Evolutionary conservation across 1,140 invertebrate species (phyloP).

Genomic region (Saccostrea cuccullata): DNA sequence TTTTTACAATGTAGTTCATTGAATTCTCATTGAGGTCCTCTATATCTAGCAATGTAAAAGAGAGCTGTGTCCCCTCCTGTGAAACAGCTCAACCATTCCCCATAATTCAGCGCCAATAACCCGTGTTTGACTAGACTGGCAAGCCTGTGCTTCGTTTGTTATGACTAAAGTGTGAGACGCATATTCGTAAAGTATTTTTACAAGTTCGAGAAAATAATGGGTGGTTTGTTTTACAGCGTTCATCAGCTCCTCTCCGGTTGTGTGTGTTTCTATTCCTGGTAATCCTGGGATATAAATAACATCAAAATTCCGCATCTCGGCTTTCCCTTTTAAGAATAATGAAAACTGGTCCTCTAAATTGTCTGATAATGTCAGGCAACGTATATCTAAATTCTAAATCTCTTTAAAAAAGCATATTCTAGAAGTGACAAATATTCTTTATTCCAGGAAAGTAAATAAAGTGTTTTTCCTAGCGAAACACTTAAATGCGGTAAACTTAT

Average conservation of each 20-base stretch:
- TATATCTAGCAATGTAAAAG: background rate
- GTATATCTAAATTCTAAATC: background rate
- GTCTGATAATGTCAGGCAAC: background rate
- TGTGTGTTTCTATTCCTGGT: background rate
- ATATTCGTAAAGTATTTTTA: background rate
- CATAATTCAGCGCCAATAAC: constrained; percentile 48
- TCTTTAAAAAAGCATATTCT: background rate
- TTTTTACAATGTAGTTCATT: background rate
- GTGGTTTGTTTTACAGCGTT: background rate
- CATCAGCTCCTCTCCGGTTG: background rate
- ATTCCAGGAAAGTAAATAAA: background rate
- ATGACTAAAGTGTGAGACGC: background rate
- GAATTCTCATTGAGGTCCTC: background rate
- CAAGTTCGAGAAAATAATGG: background rate
- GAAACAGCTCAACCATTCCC: constrained; percentile 45
- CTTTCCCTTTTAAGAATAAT: background rate
- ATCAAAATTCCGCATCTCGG: background rate
- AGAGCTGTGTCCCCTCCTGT: background rate
- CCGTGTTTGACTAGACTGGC: background rate
- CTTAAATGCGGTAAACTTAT: background rate
- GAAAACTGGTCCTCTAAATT: background rate
- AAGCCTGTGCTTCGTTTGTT: background rate
- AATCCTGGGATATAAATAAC: background rate
- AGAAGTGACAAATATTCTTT: background rate
- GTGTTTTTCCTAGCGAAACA: background rate